Base-by-base conservation (phyloP, 2,888 invertebrate species). In the Caenorhabditis zanzibari region DNA sequence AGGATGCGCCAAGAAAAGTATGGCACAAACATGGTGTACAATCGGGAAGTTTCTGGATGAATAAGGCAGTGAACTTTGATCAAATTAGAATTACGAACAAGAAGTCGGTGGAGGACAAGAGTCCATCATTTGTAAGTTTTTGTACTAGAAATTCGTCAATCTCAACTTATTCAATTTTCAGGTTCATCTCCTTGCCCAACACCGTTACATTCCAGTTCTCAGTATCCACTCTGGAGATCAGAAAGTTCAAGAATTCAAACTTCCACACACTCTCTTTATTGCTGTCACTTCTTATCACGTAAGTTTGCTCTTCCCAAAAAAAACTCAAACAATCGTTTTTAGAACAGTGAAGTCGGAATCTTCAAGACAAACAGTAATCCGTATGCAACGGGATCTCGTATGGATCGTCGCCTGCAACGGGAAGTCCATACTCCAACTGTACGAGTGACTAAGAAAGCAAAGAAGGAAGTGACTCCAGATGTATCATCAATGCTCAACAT, bases 281-380 rank as follows among this genome's bases (percentile, higher is more conserved):
- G 64, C 64, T 9, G 74, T 74, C 32, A 74, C 74, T n/a, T 52
- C 74, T 9, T 74, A 74, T 19, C 64, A 64, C 24, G 74, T 74
- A 44, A 74, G 74, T 38, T 38, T 10, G 7, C 38, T 12, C 6
- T 2, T 12, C 7, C 6, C 10, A 38, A 10, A 6, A 10, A 12
- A 38, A 10, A 6, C 2, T 2, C 10, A 38, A 41, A 41, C 41
- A 14, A 4, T 12, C 12, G 12, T 38, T 38, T 38, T 38, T 12
- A 38, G 38, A 38, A 38, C 38, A 38, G 9, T 10, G 38, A 38
- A 38, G 2, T 38, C 38, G 38, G 38, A 38, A 38, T 12, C 10
- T 12, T 38, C 38, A 38, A 38, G 38, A 38, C 38, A 12, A 38
- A 38, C 38, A 38, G 6, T 12, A 38, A 38, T 38, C 38, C 38